Evolutionary conservation across 2,888 invertebrate genomes (phyloP).

Genomic region (Calliphora vomitoria): DNA sequence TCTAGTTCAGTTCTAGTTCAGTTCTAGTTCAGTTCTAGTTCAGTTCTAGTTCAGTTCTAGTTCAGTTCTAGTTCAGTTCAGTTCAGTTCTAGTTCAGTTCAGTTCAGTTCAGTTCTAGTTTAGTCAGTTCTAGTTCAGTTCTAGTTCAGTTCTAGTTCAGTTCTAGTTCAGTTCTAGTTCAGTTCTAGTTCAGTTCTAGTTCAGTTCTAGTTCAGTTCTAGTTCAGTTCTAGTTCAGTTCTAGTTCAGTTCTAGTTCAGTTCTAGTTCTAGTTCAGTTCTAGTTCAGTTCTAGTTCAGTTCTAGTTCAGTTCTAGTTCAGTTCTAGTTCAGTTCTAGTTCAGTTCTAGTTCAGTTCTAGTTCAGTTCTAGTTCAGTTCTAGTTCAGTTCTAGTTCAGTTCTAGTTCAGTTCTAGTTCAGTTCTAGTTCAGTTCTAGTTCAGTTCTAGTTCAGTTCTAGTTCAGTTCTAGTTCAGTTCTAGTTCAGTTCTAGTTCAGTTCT

Average conservation of each 20-base stretch:
- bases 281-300: too few relatives aligned
- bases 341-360: neutral
- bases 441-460: constrained; percentile 5
- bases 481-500: neutral
- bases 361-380: neutral
- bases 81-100: neutral
- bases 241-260: too few relatives aligned
- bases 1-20: neutral
- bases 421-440: neutral
- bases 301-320: too few relatives aligned
- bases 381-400: neutral
- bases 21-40: neutral
- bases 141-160: neutral
- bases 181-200: neutral
- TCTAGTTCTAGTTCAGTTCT: too few relatives aligned
- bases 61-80: neutral
- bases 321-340: neutral
- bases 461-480: neutral
- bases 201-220: too few relatives aligned
- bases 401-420: neutral
- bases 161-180: constrained; percentile 6
- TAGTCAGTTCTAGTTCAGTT: neutral
- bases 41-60: constrained; percentile 2
- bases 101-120: neutral
- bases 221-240: too few relatives aligned